Conservation (phyloP, 2,113 vertebrate species). For the Manacus vitellinus region DNA sequence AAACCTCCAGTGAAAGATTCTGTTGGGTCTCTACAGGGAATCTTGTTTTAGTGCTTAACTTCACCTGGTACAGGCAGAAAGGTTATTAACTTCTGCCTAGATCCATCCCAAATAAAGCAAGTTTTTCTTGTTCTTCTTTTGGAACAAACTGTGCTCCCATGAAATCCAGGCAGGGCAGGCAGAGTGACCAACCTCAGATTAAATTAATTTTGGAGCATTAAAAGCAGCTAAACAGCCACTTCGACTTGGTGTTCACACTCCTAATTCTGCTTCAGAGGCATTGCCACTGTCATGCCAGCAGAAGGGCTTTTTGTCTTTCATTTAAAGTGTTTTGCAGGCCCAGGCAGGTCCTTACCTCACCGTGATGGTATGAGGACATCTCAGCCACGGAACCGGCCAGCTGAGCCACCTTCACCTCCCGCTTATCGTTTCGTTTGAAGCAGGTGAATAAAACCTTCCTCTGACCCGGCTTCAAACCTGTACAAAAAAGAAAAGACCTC, state of each 20-base stretch:
- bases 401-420: slow-evolving; percentile 97
- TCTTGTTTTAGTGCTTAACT: not conserved
- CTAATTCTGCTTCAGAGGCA: not conserved
- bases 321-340: not conserved
- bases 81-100: not conserved
- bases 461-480: slow-evolving; percentile 96
- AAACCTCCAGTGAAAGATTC: not conserved
- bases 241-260: not conserved
- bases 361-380: slow-evolving; percentile 98
- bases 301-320: not conserved
- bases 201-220: not conserved
- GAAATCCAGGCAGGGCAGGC: not conserved
- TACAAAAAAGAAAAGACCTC: not conserved
- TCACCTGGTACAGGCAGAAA: not conserved
- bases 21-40: not conserved
- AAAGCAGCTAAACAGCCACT: not conserved
- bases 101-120: not conserved
- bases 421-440: slow-evolving; percentile 94
- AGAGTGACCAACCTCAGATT: not conserved
- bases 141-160: not conserved
- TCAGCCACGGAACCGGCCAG: slow-evolving; percentile 96
- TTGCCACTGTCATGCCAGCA: not conserved
- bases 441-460: slow-evolving; percentile 95
- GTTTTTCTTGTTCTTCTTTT: not conserved
- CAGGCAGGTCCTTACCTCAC: slow-evolving; percentile 82